Evolutionary conservation across 1,140 invertebrate genomes (phyloP), one percentile per base, ranked within the genome.

Genomic region (Lerema accius): DNA sequence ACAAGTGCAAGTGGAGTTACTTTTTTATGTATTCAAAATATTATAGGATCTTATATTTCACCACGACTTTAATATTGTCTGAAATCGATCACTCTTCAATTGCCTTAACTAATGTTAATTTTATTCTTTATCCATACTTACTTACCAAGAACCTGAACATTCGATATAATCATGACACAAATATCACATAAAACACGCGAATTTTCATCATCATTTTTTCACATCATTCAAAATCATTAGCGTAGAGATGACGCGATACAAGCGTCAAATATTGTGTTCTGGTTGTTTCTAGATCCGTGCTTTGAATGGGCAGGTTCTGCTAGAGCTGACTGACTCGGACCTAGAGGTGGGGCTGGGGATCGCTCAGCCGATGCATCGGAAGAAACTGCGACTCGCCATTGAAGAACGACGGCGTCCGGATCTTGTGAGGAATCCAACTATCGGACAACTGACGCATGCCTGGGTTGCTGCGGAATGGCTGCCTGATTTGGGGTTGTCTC

Each of bases 391-490:
- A n/a, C 92, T 99, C 63, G 97, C 97, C 14, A 98, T 99, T 68
- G 97, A 99, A 79, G 97, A 98, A 84, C 95, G 97, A 63, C 86
- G 97, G 46, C 94, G 97, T 65, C 97, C 97, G 0, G 94, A 95
- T 77, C 92, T 96, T 65, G 96, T 98, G 49, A 92, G 96, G 67
- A 98, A 97, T 91, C 96, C 97, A 0, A 95, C 94, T 76, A 97
- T 98, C 65, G 95, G 95, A 17, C 95, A 96, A 71, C 92, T 98
- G 42, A 95, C 95, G 26, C 97, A 98, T 84, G 96, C 96, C 1
- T 98, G 97, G 97, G 96, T 98, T 3, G 96, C 96, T 14, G 95
- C 95, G 6, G 96, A 98, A 78, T 98, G 97, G 96, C 88, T 99
- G 67, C 96, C 96, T 0, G 97, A 98, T 84, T 92, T 98, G 10